Evolutionary conservation across 2,888 invertebrate species (phyloP), one percentile per base, ranked within the genome.

Genomic region (Rhopalosiphum nymphaeae): DNA sequence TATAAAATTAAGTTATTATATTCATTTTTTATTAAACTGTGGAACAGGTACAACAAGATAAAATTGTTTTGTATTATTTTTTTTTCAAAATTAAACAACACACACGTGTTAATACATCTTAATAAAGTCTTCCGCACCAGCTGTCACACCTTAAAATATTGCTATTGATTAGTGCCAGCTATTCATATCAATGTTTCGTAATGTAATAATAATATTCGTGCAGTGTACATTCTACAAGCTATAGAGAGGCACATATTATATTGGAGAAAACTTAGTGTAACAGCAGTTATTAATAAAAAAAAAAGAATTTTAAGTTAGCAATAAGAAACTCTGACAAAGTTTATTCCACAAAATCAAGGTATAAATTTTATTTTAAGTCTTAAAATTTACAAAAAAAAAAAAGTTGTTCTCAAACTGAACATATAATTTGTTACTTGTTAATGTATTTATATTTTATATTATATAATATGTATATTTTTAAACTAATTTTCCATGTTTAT

Each of bases 151-250:
- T 36, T 36, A 36, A 78, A 78, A 78, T 36, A 78, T 78, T 36
- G 36, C 78, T 46, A 86, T 86, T 46, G 46, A 86, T 86, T 86
- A 86, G 86, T 86, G 86, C 86, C 86, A 86, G 46, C 46, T 86
- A 46, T 86, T 86, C 86, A 86, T 49, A 86, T 46, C 46, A 29
- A 49, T 49, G 29, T 86, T 86, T 5, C 16, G 86, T 86, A 86
- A 44, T 86, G 46, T 86, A 29, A 86, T 86, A 46, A 86, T 46
- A 46, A 36, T 21, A 36, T 36, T 78, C 36, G 36, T 78, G 78
- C 78, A 2, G 21, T 36, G 78, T 36, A 78, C n/a, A 78, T 67
- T 78, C 9, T 78, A 78, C 36, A 21, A 78, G 2, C 21, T 78
- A 53, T 16, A 78, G 7, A 36, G 3, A 36, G 16, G n/a, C n/a